A percentile compares a stretch with the other conserved stretches of the same genome.
phyloP scores from a whole-genome alignment of 1,140 invertebrate genomes.

The Stegodyphus mimosarum region DNA sequence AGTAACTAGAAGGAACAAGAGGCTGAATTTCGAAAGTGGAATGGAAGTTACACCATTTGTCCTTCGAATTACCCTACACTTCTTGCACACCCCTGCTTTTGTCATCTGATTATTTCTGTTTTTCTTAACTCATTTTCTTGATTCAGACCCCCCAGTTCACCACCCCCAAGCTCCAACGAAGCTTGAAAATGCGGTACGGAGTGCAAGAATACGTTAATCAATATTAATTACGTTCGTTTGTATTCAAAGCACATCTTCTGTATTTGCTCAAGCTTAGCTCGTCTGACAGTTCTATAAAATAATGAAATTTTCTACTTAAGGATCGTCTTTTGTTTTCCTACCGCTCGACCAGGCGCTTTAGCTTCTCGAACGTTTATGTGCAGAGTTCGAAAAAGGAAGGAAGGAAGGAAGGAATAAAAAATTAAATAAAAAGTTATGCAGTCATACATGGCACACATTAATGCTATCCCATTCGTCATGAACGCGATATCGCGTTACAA shows the following conservation, averaged over 20 bases:
- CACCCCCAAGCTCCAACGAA: background rate
- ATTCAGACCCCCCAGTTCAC: slow-evolving; percentile 1
- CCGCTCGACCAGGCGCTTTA: too few relatives aligned
- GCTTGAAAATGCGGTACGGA: slow-evolving; percentile 28
- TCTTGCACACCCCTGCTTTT: slow-evolving; percentile 42
- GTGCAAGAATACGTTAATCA: slow-evolving; percentile 58
- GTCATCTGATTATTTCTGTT: slow-evolving; percentile 58
- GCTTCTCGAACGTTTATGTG: background rate
- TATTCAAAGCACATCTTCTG: slow-evolving; percentile 55
- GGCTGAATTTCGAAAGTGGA: too few relatives aligned
- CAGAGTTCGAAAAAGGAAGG: background rate
- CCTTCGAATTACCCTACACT: background rate
- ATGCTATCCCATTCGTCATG: slow-evolving; percentile 47
- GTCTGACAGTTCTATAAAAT: slow-evolving; percentile 60
- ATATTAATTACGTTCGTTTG: slow-evolving; percentile 61
- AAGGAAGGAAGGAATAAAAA: background rate
- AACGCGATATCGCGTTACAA: slow-evolving; percentile 32
- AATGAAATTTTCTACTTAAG: slow-evolving; percentile 61
- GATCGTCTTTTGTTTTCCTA: slow-evolving; percentile 50
- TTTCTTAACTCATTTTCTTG: slow-evolving; percentile 55
- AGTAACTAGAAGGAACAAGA: too few relatives aligned
- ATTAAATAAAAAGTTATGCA: background rate
- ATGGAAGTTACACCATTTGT: slow-evolving; percentile 25
- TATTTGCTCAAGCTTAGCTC: slow-evolving; percentile 58
- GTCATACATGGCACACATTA: slow-evolving; percentile 16